phyloP scores from a whole-genome alignment of 2,888 invertebrate species.

The Cryptocephalus primarius region DNA sequence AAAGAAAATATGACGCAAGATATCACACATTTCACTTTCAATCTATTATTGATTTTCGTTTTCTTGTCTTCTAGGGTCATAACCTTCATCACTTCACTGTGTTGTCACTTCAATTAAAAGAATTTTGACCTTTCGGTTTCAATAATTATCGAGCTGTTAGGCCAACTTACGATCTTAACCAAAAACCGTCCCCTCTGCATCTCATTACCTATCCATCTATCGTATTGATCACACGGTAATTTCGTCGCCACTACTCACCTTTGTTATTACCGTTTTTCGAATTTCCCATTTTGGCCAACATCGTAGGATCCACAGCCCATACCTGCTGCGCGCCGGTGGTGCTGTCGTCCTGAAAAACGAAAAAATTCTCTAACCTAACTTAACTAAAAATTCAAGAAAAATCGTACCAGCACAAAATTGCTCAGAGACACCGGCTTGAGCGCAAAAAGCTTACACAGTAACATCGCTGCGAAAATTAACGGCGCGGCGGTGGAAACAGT shows the following conservation, averaged over 20 bases:
- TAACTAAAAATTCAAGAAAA: neutral
- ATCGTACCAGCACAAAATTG: constrained; percentile 20
- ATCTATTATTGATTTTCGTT: too few species aligned
- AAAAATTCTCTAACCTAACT: constrained; percentile 7
- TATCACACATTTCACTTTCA: too few species aligned
- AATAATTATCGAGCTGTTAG: too few species aligned
- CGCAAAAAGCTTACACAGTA: constrained; percentile 36
- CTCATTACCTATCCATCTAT: too few species aligned
- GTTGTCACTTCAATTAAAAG: too few species aligned
- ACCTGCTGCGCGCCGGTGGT: constrained; percentile 21
- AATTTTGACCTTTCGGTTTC: too few species aligned
- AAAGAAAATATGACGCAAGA: too few species aligned
- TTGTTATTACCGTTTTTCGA: constrained; percentile 9
- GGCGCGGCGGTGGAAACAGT: neutral
- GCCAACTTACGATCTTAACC: too few species aligned
- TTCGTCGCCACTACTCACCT: neutral
- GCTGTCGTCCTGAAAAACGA: constrained; percentile 26
- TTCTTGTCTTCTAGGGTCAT: too few species aligned
- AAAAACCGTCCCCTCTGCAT: too few species aligned
- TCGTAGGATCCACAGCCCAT: constrained; percentile 29
- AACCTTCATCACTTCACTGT: too few species aligned
- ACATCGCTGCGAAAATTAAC: constrained; percentile 23
- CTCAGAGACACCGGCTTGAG: constrained; percentile 31
- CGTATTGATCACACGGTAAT: too few species aligned
- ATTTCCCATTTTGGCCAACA: constrained; percentile 19